Conservation (phyloP, 35 echinoderm and acorn worm genomes). For the Eucidaris tribuloides region DNA sequence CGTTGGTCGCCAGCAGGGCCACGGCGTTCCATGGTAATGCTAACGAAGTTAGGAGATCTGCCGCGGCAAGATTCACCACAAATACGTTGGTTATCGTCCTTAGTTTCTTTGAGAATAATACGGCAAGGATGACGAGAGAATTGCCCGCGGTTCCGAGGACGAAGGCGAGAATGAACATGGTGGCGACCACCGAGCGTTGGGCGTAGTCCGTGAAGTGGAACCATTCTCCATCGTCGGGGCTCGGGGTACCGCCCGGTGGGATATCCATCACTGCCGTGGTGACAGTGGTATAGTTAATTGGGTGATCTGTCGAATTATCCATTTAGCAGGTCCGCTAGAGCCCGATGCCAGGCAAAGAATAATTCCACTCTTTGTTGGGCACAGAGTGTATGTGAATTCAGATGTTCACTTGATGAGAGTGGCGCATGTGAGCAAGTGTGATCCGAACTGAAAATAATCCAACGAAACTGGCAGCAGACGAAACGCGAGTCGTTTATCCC, state of each 20-base stretch:
- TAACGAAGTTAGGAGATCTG: constrained; percentile 72
- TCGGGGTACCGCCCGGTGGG: not conserved
- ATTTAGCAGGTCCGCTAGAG: too few species aligned
- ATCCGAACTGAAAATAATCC: too few species aligned
- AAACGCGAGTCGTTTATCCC: too few species aligned
- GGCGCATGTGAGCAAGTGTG: too few species aligned
- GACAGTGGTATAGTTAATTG: too few species aligned
- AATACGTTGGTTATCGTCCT: constrained; percentile 91
- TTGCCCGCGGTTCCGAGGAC: constrained; percentile 52
- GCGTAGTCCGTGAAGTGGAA: constrained; percentile 42
- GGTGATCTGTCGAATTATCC: too few species aligned
- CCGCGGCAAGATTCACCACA: constrained; percentile 89
- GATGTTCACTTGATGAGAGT: too few species aligned
- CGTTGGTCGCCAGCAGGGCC: constrained; percentile 28
- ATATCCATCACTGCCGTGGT: too few species aligned
- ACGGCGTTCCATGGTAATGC: constrained; percentile 53
- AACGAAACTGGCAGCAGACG: too few species aligned
- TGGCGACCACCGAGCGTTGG: constrained; percentile 45
- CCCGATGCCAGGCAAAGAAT: too few species aligned
- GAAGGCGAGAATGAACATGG: constrained; percentile 36
- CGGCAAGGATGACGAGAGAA: constrained; percentile 62
- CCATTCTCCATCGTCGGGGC: not conserved
- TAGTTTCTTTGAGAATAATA: constrained; percentile 50
- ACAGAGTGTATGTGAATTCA: too few species aligned
- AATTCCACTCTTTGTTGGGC: too few species aligned